A percentile compares a stretch with the other conserved stretches of the same genome.
phyloP scores from a whole-genome alignment of 1,140 invertebrate genomes.

The Drosophila bipectinata region DNA sequence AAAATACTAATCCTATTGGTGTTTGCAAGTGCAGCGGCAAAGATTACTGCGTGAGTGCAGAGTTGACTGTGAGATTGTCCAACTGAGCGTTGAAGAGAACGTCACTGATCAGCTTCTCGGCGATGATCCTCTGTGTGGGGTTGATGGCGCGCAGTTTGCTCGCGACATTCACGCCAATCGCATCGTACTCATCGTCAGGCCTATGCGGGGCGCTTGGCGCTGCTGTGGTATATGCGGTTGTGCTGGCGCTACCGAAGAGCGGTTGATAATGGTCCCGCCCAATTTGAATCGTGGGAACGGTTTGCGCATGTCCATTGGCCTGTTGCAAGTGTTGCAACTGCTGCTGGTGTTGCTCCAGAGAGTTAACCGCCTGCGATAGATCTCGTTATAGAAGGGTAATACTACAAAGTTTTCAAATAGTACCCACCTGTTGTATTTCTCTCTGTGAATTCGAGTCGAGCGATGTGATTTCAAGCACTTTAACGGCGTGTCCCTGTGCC shows the following conservation, averaged over 20 bases:
- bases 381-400: neutral
- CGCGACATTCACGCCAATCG: slow-evolving; percentile 84
- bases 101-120: slow-evolving; percentile 84
- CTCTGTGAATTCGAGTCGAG: slow-evolving; percentile 79
- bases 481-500: slow-evolving; percentile 67
- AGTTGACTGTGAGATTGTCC: slow-evolving; percentile 77
- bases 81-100: slow-evolving; percentile 84
- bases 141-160: slow-evolving; percentile 83
- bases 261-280: slow-evolving; percentile 78
- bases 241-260: slow-evolving; percentile 58
- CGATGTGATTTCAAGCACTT: slow-evolving; percentile 78
- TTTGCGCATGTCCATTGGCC: slow-evolving; percentile 63
- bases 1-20: slow-evolving; percentile 11
- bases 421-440: slow-evolving; percentile 76
- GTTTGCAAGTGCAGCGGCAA: slow-evolving; percentile 2
- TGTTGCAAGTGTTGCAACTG: slow-evolving; percentile 77
- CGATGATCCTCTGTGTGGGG: slow-evolving; percentile 83
- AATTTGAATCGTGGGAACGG: slow-evolving; percentile 78
- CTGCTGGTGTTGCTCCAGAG: slow-evolving; percentile 78
- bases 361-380: slow-evolving; percentile 68
- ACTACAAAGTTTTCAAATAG: too few relatives aligned
- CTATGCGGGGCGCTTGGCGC: slow-evolving; percentile 48
- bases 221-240: slow-evolving; percentile 63
- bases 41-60: slow-evolving; percentile 66
- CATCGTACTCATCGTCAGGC: slow-evolving; percentile 79